Conservation (phyloP, 1,140 invertebrate genomes). For the Drosophila prosaltans region DNA sequence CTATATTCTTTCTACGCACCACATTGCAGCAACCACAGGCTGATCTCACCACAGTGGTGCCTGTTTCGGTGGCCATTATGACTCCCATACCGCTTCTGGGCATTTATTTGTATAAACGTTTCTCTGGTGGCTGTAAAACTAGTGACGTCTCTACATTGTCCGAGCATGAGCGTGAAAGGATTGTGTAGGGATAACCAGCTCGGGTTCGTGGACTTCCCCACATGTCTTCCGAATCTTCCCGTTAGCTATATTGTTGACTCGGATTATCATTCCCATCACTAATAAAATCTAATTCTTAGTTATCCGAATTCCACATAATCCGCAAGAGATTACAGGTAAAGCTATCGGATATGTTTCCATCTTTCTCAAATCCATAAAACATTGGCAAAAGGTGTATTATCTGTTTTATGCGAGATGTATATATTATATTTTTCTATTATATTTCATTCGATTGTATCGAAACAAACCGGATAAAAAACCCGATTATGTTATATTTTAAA, state of each 20-base stretch:
- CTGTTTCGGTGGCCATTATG: slow-evolving; percentile 95
- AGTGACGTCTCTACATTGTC: slow-evolving; percentile 10
- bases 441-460: not conserved
- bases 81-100: slow-evolving; percentile 92
- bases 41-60: slow-evolving; percentile 93
- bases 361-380: too few species aligned
- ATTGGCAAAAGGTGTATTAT: too few species aligned
- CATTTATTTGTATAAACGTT: slow-evolving; percentile 65
- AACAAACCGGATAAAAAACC: not conserved
- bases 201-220: not conserved
- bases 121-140: not conserved
- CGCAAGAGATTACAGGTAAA: too few species aligned
- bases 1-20: slow-evolving; percentile 91
- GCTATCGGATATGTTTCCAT: too few species aligned
- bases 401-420: too few species aligned
- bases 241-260: too few species aligned
- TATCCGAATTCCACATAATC: too few species aligned
- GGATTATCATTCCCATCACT: too few species aligned
- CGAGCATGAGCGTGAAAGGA: slow-evolving; percentile 48
- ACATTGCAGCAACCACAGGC: slow-evolving; percentile 88
- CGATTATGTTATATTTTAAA: not conserved
- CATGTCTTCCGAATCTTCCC: too few species aligned
- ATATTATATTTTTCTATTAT: not conserved
- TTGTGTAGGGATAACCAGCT: slow-evolving; percentile 30
- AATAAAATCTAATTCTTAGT: too few species aligned